phyloP scores from a whole-genome alignment of 2,113 vertebrate genomes.

The Isurus oxyrinchus region DNA sequence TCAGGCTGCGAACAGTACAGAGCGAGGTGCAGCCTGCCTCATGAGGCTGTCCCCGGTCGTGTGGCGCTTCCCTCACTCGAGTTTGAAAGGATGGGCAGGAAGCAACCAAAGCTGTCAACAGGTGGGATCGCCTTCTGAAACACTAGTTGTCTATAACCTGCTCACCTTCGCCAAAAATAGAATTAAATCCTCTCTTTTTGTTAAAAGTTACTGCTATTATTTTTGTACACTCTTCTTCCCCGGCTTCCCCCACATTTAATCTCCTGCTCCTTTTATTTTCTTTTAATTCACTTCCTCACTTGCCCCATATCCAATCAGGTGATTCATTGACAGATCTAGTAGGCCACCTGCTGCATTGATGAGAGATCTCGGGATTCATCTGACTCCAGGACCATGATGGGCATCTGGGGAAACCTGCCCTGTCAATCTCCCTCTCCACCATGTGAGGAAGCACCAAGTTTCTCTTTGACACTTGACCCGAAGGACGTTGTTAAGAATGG shows the following conservation, averaged over 20 bases:
- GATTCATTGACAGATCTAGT: neutral
- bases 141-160: neutral
- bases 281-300: neutral
- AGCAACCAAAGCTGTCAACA: neutral
- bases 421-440: no score
- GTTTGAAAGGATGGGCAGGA: conserved; percentile 11
- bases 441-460: neutral
- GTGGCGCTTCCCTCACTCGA: conserved; percentile 17
- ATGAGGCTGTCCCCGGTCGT: conserved; percentile 9
- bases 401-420: no score
- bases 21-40: neutral
- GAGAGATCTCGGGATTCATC: neutral
- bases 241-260: neutral
- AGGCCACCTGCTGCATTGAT: neutral
- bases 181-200: neutral
- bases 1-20: conserved; percentile 26
- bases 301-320: neutral
- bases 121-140: neutral
- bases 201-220: neutral
- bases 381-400: neutral
- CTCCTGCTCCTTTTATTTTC: neutral
- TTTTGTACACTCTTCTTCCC: neutral
- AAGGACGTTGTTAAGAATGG: neutral
- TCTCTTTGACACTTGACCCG: neutral
- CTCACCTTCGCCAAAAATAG: neutral